Percentiles rank a stretch among this genome's conserved stretches.
Evolutionary conservation across 2,797 vertebrate species (phyloP).

Genomic region (Anabacerthia variegaticeps): DNA sequence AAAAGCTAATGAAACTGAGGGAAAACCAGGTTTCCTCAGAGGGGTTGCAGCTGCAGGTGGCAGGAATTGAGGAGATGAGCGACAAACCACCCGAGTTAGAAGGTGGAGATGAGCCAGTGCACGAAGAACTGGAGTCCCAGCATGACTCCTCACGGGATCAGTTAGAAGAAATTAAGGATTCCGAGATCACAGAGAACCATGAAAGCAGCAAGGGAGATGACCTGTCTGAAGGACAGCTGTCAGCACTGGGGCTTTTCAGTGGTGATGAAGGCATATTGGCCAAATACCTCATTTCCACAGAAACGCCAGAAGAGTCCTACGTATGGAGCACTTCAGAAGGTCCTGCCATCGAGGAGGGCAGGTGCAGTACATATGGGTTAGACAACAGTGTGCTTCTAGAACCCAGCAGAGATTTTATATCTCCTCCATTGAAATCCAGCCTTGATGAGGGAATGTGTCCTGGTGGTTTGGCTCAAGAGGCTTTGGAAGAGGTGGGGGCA

Average conservation of each 20-base stretch:
- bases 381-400: slow-evolving; percentile 75
- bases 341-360: slow-evolving; percentile 70
- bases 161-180: slow-evolving; percentile 52
- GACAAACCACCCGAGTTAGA: neutral
- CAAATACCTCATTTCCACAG: slow-evolving; percentile 78
- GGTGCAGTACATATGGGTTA: slow-evolving; percentile 72
- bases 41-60: neutral
- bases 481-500: neutral
- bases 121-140: neutral
- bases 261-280: slow-evolving; percentile 74
- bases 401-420: slow-evolving; percentile 35
- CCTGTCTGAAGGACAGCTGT: neutral
- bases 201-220: neutral
- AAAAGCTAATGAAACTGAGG: slow-evolving; percentile 60
- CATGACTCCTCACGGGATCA: neutral
- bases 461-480: neutral
- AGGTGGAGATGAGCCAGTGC: slow-evolving; percentile 44
- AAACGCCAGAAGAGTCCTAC: slow-evolving; percentile 49
- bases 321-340: slow-evolving; percentile 65
- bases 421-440: neutral
- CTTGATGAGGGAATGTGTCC: neutral
- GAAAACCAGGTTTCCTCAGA: slow-evolving; percentile 49
- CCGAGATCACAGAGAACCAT: slow-evolving; percentile 9
- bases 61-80: slow-evolving; percentile 52
- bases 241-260: neutral